Evolutionary conservation across 2,113 vertebrate species (phyloP).

Genomic region (Oryzias melastigma): DNA sequence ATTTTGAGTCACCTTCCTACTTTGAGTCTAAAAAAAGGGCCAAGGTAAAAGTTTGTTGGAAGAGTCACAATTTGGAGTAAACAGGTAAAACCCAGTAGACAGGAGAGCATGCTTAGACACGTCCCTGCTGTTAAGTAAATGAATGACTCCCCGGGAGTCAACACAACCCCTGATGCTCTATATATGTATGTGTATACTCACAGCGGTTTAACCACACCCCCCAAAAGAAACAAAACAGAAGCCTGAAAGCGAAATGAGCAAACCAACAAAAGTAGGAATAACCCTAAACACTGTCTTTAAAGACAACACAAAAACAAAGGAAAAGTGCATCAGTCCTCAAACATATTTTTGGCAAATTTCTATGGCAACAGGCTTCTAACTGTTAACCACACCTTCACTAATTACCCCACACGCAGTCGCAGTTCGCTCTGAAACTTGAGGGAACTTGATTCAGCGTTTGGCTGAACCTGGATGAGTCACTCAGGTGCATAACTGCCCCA

Average conservation of each 20-base stretch:
- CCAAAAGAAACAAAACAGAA: conserved; percentile 7
- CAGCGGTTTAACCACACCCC: not conserved
- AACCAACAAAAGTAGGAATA: conserved; percentile 5
- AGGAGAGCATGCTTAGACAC: conserved; percentile 48
- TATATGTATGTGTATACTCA: conserved; percentile 18
- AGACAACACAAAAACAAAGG: conserved; percentile 21
- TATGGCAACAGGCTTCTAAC: conserved; percentile 42
- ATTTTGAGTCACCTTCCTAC: conserved; percentile 29
- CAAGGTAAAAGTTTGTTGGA: conserved; percentile 46
- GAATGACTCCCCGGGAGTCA: conserved; percentile 30
- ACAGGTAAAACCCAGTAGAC: conserved; percentile 38
- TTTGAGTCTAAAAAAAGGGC: conserved; percentile 12
- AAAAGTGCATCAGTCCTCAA: conserved; percentile 11
- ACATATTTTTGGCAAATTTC: conserved; percentile 44
- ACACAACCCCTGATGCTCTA: conserved; percentile 38
- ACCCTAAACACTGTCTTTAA: conserved; percentile 33
- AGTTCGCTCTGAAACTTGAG: conserved; percentile 23
- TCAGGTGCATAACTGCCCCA: conserved; percentile 10
- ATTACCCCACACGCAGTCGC: conserved; percentile 33
- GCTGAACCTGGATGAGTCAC: conserved; percentile 47
- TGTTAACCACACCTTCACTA: conserved; percentile 54
- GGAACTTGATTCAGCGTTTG: conserved; percentile 19
- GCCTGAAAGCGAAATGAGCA: conserved; percentile 5
- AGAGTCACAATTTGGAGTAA: conserved; percentile 32
- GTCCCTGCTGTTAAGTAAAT: conserved; percentile 35